These are phyloP conservation scores for Notolabrus celidotus DNA, from an alignment of 2,797 vertebrate genomes.

Conservation along the genomic window DNA sequence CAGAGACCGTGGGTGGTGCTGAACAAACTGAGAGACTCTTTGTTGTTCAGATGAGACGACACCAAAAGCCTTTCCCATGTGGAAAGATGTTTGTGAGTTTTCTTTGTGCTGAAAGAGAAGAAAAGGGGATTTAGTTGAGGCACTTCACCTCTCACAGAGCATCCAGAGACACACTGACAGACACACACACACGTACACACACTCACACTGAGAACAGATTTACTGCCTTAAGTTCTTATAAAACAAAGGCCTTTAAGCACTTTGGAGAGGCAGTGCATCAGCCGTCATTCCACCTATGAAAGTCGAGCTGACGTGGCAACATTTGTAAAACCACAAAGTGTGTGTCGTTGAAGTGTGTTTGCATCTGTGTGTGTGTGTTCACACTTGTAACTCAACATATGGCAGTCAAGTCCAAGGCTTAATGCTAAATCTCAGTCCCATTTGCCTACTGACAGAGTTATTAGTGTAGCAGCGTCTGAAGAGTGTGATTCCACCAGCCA, in stretches of 20 bases:
- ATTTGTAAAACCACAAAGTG: constrained; percentile 24
- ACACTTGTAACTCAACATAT: not conserved
- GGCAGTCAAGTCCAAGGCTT: not conserved
- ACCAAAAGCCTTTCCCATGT: constrained; percentile 12
- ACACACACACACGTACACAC: not conserved
- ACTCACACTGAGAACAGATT: not conserved
- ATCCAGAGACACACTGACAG: not conserved
- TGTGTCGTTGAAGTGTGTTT: constrained; percentile 12
- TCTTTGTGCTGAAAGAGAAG: constrained; percentile 19
- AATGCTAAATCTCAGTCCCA: constrained; percentile 1
- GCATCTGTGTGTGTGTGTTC: constrained; percentile 14
- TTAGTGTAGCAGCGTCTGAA: not conserved
- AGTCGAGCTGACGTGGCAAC: constrained; percentile 31
- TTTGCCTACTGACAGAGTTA: not conserved
- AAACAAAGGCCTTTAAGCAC: constrained; percentile 41
- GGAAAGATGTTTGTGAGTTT: constrained; percentile 31
- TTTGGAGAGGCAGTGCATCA: constrained; percentile 13
- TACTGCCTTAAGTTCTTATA: constrained; percentile 17
- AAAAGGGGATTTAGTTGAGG: constrained; percentile 28
- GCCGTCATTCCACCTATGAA: constrained; percentile 55
- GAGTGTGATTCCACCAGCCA: not conserved
- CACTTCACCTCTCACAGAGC: not conserved
- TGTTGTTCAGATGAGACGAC: constrained; percentile 34
- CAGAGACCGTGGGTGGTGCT: constrained; percentile 28
- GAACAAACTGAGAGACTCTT: constrained; percentile 25